A percentile compares a stretch with the other conserved stretches of the same genome.
These are phyloP conservation scores for Ornithorhynchus anatinus DNA, from an alignment of 2,113 vertebrate species.

Conservation along the genomic window DNA sequence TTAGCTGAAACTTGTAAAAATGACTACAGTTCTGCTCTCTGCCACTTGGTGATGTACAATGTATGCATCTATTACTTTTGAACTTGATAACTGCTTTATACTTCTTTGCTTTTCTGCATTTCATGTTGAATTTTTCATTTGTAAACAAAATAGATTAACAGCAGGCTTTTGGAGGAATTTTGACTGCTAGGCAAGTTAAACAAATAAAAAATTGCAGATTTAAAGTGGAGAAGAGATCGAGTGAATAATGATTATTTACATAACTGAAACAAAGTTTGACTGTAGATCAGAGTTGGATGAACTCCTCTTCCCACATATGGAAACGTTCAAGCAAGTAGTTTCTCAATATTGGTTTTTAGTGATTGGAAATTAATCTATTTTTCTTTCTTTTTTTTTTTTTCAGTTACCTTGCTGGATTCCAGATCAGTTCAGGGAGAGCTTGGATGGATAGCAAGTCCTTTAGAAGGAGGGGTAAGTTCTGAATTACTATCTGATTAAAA, in stretches of 20 bases:
- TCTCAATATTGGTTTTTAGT: slow-evolving; percentile 48
- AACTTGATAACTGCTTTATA: slow-evolving; percentile 13
- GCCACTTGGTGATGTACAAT: slow-evolving; percentile 26
- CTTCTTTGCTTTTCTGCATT: slow-evolving; percentile 25
- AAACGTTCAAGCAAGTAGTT: slow-evolving; percentile 60
- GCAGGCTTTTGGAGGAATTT: slow-evolving; percentile 42
- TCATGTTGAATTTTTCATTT: slow-evolving; percentile 40
- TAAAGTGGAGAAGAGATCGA: slow-evolving; percentile 10
- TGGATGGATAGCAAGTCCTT: slow-evolving; percentile 94
- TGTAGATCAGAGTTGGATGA: slow-evolving; percentile 45
- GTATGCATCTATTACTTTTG: slow-evolving; percentile 23
- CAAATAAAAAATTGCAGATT: slow-evolving; percentile 48
- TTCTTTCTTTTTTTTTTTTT: slow-evolving; percentile 67
- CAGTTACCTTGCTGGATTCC: slow-evolving; percentile 98
- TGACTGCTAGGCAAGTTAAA: slow-evolving; percentile 60
- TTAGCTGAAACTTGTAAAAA: slow-evolving; percentile 52
- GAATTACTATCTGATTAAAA: slow-evolving; percentile 50
- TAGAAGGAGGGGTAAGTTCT: slow-evolving; percentile 97
- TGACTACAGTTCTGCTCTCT: slow-evolving; percentile 21
- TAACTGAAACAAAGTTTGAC: slow-evolving; percentile 41
- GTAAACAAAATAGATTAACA: slow-evolving; percentile 36
- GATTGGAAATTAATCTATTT: slow-evolving; percentile 67
- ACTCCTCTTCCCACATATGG: slow-evolving; percentile 44
- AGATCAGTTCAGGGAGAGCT: slow-evolving; percentile 95
- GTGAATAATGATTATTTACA: slow-evolving; percentile 39